These are phyloP conservation scores for Onchidella celtica DNA, from an alignment of 2,888 invertebrate genomes.

Conservation along the genomic window DNA sequence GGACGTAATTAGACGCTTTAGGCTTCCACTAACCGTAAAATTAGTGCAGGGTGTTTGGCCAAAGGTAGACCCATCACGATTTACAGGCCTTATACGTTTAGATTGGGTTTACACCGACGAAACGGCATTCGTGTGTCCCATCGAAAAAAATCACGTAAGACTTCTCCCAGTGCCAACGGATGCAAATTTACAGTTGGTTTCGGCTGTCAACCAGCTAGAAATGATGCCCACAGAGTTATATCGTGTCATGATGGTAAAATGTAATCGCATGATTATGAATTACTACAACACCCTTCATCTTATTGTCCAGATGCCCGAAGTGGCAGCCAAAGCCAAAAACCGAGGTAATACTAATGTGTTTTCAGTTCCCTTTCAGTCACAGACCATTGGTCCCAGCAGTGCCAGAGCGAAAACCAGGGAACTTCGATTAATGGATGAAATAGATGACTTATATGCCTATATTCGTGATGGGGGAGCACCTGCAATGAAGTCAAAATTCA, in stretches of 20 bases:
- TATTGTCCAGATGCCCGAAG: constrained; percentile 73
- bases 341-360: constrained; percentile 63
- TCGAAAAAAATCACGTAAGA: constrained; percentile 76
- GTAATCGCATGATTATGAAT: constrained; percentile 74
- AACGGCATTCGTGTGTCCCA: constrained; percentile 76
- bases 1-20: constrained; percentile 89
- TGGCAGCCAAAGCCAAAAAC: constrained; percentile 62
- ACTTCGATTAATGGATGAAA: constrained; percentile 88
- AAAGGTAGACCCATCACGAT: constrained; percentile 80
- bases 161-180: constrained; percentile 92
- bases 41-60: constrained; percentile 94
- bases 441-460: constrained; percentile 97
- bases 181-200: constrained; percentile 88
- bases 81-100: constrained; percentile 75
- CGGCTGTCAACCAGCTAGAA: constrained; percentile 82
- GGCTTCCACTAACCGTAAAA: constrained; percentile 94
- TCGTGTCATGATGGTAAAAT: constrained; percentile 58
- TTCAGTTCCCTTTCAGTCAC: constrained; percentile 52
- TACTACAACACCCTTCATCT: constrained; percentile 78
- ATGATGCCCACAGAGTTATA: constrained; percentile 62
- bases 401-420: constrained; percentile 84
- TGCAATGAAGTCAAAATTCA: constrained; percentile 83
- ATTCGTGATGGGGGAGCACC: constrained; percentile 95
- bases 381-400: constrained; percentile 30
- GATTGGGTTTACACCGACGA: constrained; percentile 77